A percentile compares a stretch with the other conserved stretches of the same genome.
phyloP scores from a whole-genome alignment of 2,888 invertebrate species.

The Polylopha cassiicola region DNA sequence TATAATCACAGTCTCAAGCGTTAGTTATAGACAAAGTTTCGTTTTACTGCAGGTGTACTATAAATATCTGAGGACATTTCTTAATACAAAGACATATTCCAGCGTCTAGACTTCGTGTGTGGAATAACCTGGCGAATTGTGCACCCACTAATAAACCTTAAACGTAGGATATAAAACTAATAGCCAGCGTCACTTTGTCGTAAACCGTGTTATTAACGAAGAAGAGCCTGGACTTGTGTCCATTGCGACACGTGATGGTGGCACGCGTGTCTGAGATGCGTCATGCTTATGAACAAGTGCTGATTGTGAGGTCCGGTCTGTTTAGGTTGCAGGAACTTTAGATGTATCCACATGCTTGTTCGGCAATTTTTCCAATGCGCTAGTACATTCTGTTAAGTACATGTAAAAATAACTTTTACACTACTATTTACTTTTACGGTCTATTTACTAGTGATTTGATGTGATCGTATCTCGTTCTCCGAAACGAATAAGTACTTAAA shows the following conservation, averaged over 20 bases:
- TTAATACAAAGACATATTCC: constrained; percentile 54
- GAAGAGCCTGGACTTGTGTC: constrained; percentile 32
- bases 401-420: no score
- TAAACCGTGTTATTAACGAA: constrained; percentile 63
- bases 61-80: constrained; percentile 34
- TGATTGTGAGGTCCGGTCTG: no score
- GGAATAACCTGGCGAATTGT: constrained; percentile 68
- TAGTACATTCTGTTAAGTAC: no score
- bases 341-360: no score
- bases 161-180: constrained; percentile 69
- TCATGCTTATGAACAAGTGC: no score
- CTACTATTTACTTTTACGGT: no score
- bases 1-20: neutral
- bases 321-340: no score
- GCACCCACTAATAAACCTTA: constrained; percentile 69
- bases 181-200: constrained; percentile 63
- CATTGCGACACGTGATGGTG: constrained; percentile 10
- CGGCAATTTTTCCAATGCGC: no score
- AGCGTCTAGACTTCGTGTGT: constrained; percentile 69
- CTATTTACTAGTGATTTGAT: no score
- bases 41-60: constrained; percentile 7
- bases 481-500: no score
- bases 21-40: neutral
- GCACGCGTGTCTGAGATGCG: no score
- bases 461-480: no score